Conservation (phyloP, 1,140 invertebrate genomes). For the Phortica variegata region DNA sequence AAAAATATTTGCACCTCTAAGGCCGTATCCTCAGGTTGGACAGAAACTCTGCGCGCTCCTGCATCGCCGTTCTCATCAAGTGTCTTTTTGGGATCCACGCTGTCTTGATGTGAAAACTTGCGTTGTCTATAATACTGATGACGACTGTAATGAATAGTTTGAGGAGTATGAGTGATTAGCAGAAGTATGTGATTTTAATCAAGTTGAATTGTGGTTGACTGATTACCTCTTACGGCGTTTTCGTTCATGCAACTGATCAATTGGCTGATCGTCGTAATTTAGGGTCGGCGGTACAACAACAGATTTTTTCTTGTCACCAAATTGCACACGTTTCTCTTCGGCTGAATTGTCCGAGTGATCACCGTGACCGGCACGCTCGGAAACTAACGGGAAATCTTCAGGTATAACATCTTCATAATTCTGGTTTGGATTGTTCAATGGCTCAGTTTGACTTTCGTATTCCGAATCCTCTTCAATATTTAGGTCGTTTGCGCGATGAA, state of each 20-base stretch:
- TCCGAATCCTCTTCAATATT: constrained; percentile 53
- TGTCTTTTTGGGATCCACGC: constrained; percentile 53
- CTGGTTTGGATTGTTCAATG: constrained; percentile 42
- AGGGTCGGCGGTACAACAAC: constrained; percentile 45
- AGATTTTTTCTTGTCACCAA: constrained; percentile 46
- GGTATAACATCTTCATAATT: constrained; percentile 61
- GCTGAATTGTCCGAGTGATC: constrained; percentile 54
- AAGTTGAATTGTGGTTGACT: background rate
- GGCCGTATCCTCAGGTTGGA: constrained; percentile 74
- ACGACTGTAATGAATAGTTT: constrained; percentile 59
- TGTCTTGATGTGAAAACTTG: constrained; percentile 74
- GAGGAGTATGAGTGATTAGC: no score
- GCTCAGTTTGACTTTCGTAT: constrained; percentile 49
- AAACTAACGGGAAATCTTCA: constrained; percentile 52
- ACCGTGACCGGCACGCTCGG: constrained; percentile 51
- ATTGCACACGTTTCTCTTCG: constrained; percentile 55
- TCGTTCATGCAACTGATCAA: constrained; percentile 54
- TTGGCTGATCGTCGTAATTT: constrained; percentile 52
- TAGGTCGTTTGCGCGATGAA: constrained; percentile 40
- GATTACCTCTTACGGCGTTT: constrained; percentile 54
- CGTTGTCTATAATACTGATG: constrained; percentile 67
- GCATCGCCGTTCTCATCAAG: constrained; percentile 55
- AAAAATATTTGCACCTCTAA: no score
- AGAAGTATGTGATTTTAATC: no score
- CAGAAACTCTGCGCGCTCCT: constrained; percentile 61